phyloP scores from a whole-genome alignment of 2,888 invertebrate genomes.

The Clistopyga incitator region DNA sequence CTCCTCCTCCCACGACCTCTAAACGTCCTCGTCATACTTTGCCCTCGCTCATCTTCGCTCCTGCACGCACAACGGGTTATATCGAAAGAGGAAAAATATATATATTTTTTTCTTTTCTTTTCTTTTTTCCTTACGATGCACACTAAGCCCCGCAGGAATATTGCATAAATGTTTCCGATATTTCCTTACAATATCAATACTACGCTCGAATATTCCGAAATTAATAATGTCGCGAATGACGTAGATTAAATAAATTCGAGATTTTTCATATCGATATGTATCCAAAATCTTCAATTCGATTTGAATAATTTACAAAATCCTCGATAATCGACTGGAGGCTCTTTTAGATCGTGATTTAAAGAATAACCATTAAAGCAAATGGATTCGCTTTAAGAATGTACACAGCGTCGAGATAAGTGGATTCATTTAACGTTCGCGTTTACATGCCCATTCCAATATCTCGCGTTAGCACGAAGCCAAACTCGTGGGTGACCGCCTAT shows the following conservation, averaged over 20 bases:
- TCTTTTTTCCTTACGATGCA: background rate
- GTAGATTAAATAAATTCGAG: no score
- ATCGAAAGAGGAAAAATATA: conserved; percentile 3
- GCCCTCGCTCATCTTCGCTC: conserved; percentile 6
- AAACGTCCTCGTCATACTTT: conserved; percentile 34
- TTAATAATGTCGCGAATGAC: no score
- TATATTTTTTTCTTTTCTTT: background rate
- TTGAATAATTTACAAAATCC: no score
- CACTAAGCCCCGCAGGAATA: background rate
- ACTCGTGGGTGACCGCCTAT: conserved; percentile 13
- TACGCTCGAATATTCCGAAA: background rate
- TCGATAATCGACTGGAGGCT: background rate
- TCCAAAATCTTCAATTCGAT: no score
- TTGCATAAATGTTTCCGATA: background rate
- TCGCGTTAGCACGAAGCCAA: conserved; percentile 53
- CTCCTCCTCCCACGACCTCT: background rate
- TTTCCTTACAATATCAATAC: background rate
- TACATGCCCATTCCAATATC: conserved; percentile 52
- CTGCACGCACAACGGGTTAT: background rate
- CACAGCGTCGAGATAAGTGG: conserved; percentile 26
- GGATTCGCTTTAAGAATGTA: conserved; percentile 1
- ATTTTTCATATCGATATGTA: no score
- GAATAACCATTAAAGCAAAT: background rate
- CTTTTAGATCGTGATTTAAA: background rate
- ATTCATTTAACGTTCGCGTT: conserved; percentile 42